These are phyloP conservation scores for Fukomys damarensis DNA, from an alignment of 2,113 vertebrate species.

Conservation along the genomic window DNA sequence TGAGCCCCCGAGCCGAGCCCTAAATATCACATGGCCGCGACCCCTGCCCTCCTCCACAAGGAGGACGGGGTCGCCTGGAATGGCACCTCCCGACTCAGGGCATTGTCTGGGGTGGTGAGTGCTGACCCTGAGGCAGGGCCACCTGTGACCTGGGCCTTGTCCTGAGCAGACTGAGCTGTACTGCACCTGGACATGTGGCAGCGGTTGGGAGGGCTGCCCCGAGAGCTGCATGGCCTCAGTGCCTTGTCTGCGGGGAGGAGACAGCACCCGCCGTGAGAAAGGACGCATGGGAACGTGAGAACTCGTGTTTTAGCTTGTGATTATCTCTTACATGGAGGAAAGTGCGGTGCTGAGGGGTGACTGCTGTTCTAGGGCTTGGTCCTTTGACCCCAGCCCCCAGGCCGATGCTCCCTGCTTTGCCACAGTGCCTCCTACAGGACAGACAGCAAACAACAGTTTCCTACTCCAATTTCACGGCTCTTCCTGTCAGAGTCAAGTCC, in stretches of 20 bases:
- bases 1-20: not conserved
- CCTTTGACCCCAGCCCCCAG: not conserved
- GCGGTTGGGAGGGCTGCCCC: not conserved
- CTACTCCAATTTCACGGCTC: not conserved
- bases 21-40: not conserved
- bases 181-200: not conserved
- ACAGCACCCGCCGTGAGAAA: not conserved
- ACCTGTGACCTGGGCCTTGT: not conserved
- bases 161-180: not conserved
- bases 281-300: fast-evolving
- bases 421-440: not conserved
- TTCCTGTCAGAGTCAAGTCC: not conserved
- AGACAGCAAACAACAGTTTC: not conserved
- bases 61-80: not conserved
- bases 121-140: not conserved
- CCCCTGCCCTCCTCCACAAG: not conserved
- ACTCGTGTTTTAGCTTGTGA: not conserved
- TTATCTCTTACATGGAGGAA: not conserved
- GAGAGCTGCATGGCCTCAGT: not conserved
- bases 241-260: not conserved
- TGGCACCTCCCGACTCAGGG: not conserved
- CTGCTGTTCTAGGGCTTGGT: not conserved
- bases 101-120: not conserved
- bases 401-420: not conserved
- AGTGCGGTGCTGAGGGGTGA: not conserved